Percentiles rank a stretch among this genome's conserved stretches.
phyloP scores from a whole-genome alignment of 2,888 invertebrate genomes.

The Melinopterus prodromus region DNA sequence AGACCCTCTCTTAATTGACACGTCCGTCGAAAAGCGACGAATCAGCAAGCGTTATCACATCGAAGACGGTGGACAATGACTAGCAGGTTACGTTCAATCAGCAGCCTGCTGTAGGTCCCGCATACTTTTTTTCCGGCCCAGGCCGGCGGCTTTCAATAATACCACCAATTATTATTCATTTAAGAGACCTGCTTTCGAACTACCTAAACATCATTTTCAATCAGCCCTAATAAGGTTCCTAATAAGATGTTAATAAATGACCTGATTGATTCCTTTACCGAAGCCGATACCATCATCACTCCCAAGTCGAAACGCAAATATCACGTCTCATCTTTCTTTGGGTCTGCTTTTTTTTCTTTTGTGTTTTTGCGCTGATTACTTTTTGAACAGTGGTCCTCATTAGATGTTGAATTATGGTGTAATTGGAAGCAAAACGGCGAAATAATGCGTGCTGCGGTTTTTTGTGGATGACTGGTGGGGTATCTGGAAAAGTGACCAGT shows the following conservation, averaged over 20 bases:
- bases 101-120: conserved; percentile 37
- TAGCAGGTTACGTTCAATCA: conserved; percentile 9
- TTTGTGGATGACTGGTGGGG: conserved; percentile 15
- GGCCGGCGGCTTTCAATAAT: conserved; percentile 33
- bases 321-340: background rate
- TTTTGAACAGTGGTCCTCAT: background rate
- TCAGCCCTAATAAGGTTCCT: conserved; percentile 28
- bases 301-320: background rate
- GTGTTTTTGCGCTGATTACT: background rate
- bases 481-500: conserved; percentile 31
- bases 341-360: background rate
- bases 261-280: conserved; percentile 28
- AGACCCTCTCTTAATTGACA: conserved; percentile 16
- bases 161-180: conserved; percentile 40
- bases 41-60: background rate
- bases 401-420: background rate
- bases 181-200: conserved; percentile 31
- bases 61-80: conserved; percentile 15
- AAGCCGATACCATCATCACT: background rate
- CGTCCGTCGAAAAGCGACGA: conserved; percentile 23
- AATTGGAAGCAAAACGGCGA: background rate
- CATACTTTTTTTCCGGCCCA: conserved; percentile 26
- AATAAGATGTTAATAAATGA: conserved; percentile 42
- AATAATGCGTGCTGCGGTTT: background rate
- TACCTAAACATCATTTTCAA: conserved; percentile 38